These are phyloP conservation scores for Didymodactylos carnosus DNA, from an alignment of 2,888 invertebrate species.

Conservation along the genomic window DNA sequence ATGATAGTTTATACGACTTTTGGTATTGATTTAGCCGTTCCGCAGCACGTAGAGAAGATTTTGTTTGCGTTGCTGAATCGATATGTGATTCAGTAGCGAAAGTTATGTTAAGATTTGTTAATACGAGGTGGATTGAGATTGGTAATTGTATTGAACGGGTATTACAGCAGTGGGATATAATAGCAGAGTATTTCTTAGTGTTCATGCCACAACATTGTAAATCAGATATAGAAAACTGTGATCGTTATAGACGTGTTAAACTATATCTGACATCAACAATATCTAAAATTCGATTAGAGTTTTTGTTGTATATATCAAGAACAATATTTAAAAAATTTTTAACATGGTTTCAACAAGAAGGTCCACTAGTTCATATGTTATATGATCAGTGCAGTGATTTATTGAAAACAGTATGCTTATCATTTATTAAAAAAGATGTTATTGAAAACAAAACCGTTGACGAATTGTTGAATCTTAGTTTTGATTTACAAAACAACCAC, in stretches of 20 bases:
- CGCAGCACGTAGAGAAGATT: neutral
- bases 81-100: neutral
- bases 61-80: neutral
- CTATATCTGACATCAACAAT: neutral
- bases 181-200: neutral
- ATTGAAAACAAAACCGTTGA: neutral
- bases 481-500: neutral
- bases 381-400: neutral
- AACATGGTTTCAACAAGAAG: neutral
- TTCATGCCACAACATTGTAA: neutral
- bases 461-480: neutral
- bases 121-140: neutral
- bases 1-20: neutral
- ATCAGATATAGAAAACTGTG: neutral
- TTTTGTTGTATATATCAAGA: neutral
- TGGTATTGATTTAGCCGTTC: neutral
- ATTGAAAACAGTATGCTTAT: neutral
- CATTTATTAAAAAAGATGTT: neutral
- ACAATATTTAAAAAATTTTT: neutral
- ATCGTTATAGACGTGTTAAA: neutral
- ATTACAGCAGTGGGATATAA: neutral
- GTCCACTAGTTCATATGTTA: neutral
- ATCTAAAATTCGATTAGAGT: neutral
- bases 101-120: neutral
- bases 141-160: neutral